Percentiles rank a stretch among this genome's conserved stretches.
phyloP scores from a whole-genome alignment of 2,888 invertebrate species.

The Melanargia galathea region DNA sequence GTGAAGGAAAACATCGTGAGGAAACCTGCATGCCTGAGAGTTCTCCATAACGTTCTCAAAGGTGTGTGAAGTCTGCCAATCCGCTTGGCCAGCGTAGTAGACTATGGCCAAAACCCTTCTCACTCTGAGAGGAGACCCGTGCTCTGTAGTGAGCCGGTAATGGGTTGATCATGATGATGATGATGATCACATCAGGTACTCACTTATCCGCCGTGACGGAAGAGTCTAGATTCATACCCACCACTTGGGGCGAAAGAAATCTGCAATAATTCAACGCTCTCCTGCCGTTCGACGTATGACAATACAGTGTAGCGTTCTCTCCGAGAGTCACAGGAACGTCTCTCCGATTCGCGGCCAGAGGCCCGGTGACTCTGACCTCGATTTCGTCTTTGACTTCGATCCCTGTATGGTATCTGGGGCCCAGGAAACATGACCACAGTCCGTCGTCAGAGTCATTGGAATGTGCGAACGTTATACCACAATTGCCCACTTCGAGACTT shows the following conservation, averaged over 20 bases:
- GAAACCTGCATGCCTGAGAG: no score
- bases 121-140: no score
- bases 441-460: slow-evolving; percentile 61
- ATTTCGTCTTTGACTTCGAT: slow-evolving; percentile 62
- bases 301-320: slow-evolving; percentile 58
- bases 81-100: no score
- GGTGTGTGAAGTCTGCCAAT: no score
- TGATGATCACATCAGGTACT: no score
- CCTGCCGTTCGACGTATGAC: slow-evolving; percentile 67
- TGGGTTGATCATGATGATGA: no score
- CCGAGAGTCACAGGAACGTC: slow-evolving; percentile 51
- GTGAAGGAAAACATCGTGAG: no score
- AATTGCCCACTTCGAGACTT: slow-evolving; percentile 69
- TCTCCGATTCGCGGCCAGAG: slow-evolving; percentile 61
- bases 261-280: slow-evolving; percentile 74
- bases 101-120: no score
- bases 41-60: no score
- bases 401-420: slow-evolving; percentile 57
- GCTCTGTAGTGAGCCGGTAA: no score
- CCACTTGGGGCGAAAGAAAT: slow-evolving; percentile 63
- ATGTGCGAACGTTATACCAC: slow-evolving; percentile 67
- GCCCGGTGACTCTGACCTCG: slow-evolving; percentile 68
- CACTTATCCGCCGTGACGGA: slow-evolving; percentile 64
- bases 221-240: slow-evolving; percentile 70
- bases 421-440: slow-evolving; percentile 77